Base-by-base conservation (phyloP, 2,113 vertebrate species). In the Ictalurus furcatus region DNA sequence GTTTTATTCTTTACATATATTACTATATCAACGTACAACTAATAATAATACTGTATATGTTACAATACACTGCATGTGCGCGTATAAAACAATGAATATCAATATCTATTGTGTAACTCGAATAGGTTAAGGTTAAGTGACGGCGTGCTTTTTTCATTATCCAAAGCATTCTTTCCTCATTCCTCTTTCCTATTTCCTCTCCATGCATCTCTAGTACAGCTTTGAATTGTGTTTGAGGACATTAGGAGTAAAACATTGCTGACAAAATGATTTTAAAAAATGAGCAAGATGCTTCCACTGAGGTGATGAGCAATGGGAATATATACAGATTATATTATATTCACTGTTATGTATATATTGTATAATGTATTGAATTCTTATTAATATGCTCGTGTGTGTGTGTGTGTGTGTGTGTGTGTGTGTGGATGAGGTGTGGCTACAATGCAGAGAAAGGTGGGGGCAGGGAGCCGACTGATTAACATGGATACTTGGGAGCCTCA, bases 391-490 rank as follows among this genome's bases (percentile, higher is more conserved):
- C 13, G 54, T 14, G 13, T 56, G 13, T 16, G 54, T 54, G 52
- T 54, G 52, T 54, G 12, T 54, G 37, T 84, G 34, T 58, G 48
- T 81, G 52, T 81, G 44, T 82, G 80, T 82, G 84, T 69, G 65
- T 52, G 44, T 65, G 67, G n/a, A 59, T 56, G 48, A 85, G 88
- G 86, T 88, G 88, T 88, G 69, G 90, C 67, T 44, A 83, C 30
- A 67, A 74, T 30, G 44, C 56, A 63, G 69, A 84, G 21, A 59
- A 88, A 59, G 52, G 85, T 71, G 84, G 84, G 90, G 85, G 82
- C 5, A 58, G 85, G 78, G 78, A 76, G 23, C 30, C 86, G 86
- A 89, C 63, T 89, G 90, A 91, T 84, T 61, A 28, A 9, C 59
- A 16, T 13, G 52, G 44, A 88, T 52, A 58, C 61, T 48, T 37